Evolutionary conservation across 2,797 vertebrate species (phyloP), one percentile per base, ranked within the genome.

Genomic region (Smutsia gigantea): DNA sequence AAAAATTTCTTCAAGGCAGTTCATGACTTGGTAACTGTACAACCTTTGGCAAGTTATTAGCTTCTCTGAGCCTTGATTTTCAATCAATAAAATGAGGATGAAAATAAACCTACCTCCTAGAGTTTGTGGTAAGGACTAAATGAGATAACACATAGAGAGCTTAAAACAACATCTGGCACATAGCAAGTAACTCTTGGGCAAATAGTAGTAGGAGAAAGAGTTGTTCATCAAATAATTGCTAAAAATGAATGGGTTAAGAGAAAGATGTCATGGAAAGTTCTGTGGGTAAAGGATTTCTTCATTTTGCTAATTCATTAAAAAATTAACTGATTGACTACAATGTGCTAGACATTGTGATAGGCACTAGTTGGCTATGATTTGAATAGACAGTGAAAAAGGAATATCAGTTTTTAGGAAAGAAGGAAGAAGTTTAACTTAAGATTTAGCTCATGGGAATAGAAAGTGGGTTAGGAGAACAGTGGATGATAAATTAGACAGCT

Each of bases 251-350:
- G 51, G 59, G 77, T 79, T 95, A 95, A 85, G 85, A 85, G 63
- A 74, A 75, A 89, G 53, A 93, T 14, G n/a, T 75, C 14, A 21
- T 87, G 37, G 34, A 83, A 93, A 31, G 37, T 46, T 93, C 42
- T 84, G 5, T 83, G 53, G 51, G 21, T 87, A 92, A 95, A 96
- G 2, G 39, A 87, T 88, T 87, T 94, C 49, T 93, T 93, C 57
- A 46, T 97, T 97, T 95, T 11, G 74, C 31, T 85, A 75, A 39
- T 63, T 83, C 5, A 34, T 92, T 96, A 46, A 66, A 97, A 90
- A 94, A 75, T 53, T 69, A 92, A 69, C 37, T 37, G 46, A 79
- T 71, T 96, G 39, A 7, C n/a, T 96, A 66, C 11, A 75, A 18
- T 39, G 21, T 51, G 49, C 81, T 71, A 77, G 42, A 61, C 61